Evolutionary conservation across 2,797 vertebrate species (phyloP).

Genomic region (Amblyraja radiata): DNA sequence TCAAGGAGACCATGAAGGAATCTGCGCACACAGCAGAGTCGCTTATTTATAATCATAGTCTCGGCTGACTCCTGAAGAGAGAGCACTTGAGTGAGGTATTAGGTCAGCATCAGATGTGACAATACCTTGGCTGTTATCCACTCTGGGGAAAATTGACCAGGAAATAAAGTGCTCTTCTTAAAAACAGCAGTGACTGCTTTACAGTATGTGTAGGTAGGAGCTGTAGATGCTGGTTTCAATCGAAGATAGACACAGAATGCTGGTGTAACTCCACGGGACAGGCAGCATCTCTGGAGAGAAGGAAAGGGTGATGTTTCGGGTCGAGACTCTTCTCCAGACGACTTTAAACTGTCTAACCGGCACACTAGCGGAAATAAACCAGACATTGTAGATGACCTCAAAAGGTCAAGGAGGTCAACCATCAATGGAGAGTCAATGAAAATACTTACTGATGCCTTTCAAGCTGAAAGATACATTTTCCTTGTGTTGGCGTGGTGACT

Average conservation of each 20-base stretch:
- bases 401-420: background rate
- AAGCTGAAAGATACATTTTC: background rate
- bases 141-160: background rate
- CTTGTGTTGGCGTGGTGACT: background rate
- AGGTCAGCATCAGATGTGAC: background rate
- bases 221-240: no score
- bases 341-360: no score
- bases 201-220: no score
- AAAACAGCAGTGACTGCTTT: background rate
- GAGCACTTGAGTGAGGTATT: background rate
- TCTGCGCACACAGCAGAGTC: background rate
- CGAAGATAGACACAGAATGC: no score
- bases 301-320: no score
- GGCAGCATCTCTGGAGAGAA: no score
- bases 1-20: background rate
- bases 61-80: background rate
- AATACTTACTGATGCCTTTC: background rate
- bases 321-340: no score
- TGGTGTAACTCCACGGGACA: no score
- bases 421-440: background rate
- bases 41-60: no score
- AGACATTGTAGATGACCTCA: background rate
- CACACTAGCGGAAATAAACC: background rate
- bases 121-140: no score
- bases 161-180: background rate